Percentiles rank a stretch among this genome's conserved stretches.
Evolutionary conservation across 2,888 invertebrate genomes (phyloP).

Genomic region (Apamea crenata): DNA sequence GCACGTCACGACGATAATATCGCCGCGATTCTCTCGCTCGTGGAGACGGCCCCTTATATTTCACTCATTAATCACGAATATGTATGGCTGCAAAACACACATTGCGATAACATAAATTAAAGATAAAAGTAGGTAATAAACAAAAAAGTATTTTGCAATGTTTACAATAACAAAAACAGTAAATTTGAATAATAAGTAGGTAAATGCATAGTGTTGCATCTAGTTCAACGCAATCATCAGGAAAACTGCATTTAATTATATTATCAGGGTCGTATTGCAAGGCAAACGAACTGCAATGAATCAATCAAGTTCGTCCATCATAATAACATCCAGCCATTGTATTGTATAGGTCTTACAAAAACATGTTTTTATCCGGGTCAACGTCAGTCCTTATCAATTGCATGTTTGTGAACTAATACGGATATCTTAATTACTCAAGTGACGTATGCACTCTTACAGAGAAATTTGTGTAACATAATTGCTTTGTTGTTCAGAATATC

Average conservation of each 20-base stretch:
- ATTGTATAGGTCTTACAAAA: slow-evolving; percentile 23
- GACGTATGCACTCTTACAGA: slow-evolving; percentile 12
- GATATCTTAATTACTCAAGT: slow-evolving; percentile 12
- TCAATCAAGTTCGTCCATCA: slow-evolving; percentile 18
- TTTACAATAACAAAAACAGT: slow-evolving; percentile 22
- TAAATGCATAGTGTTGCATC: slow-evolving; percentile 10
- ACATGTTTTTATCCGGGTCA: slow-evolving; percentile 42
- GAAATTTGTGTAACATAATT: background rate
- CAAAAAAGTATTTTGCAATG: slow-evolving; percentile 12
- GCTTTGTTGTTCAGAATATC: background rate
- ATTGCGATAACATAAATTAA: slow-evolving; percentile 12
- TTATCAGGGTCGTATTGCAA: slow-evolving; percentile 51
- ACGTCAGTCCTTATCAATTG: slow-evolving; percentile 25
- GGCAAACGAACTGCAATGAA: slow-evolving; percentile 40
- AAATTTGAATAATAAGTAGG: slow-evolving; percentile 15
- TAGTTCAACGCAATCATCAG: slow-evolving; percentile 28
- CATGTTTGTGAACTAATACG: slow-evolving; percentile 33
- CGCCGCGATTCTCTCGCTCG: too few relatives aligned
- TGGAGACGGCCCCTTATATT: too few relatives aligned
- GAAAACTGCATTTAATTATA: slow-evolving; percentile 29
- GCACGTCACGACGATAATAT: too few relatives aligned
- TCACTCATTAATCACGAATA: background rate
- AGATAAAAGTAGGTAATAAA: background rate
- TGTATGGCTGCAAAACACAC: background rate
- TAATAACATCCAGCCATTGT: slow-evolving; percentile 18